Base-by-base conservation (phyloP, 2,888 invertebrate genomes). In the Temnothorax rugatulus region DNA sequence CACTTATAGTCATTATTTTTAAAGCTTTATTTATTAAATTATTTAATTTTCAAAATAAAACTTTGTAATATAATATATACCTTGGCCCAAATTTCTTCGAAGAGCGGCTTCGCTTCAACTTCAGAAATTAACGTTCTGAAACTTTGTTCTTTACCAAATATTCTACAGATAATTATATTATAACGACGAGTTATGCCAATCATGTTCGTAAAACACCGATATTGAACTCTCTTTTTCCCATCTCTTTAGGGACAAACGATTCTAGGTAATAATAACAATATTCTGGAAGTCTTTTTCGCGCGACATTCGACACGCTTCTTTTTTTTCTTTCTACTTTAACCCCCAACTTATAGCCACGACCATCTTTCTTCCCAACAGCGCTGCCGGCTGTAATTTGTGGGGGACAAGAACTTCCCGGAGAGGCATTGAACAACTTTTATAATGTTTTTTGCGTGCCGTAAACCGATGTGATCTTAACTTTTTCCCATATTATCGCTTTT, bases 331-430 rank as follows among this genome's bases (percentile, higher is more conserved):
- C 54, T 50, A 61, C 81, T 73, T 25, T 73, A 81, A 66, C n/a
- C 64, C 64, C 34, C 47, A 11, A 64, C 50, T 61, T 81, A 81
- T 41, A 64, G 44, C 66, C 64, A 52, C 34, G 64, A 29, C 76
- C 79, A 83, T 79, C 71, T 71, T 71, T 79, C 79, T 79, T 79
- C 57, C 77, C 18, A 79, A 71, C 44, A 71, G 79, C 44, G 47
- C 34, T 57, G 71, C 71, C 18, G 57, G 79, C 57, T 79, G 73
- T 79, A 71, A 79, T 79, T 71, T 79, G 79, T 79, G 57, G 71
- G n/a, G 54, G 44, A 79, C 44, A 79, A 79, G 57, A 79, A 79
- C 73, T 79, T 79, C 8, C 34, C 57, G 21, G 54, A 7, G 21
- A 59, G 73, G 44, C 79, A 79, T 71, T 57, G 57, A 79, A 59